Conservation (phyloP, 2,113 vertebrate genomes). For the Brachyhypopomus occidentalis region DNA sequence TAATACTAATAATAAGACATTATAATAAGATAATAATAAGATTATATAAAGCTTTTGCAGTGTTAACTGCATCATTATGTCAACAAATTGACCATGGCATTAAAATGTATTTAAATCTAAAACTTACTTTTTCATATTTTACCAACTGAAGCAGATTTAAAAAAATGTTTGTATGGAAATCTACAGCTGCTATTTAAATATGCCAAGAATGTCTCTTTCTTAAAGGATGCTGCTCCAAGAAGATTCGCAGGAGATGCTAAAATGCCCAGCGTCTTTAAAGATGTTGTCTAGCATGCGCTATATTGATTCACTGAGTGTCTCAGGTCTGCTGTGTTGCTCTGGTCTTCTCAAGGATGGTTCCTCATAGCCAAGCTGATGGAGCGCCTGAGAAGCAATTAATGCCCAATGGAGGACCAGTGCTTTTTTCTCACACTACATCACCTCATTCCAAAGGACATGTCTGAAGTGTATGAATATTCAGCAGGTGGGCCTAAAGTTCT, state of each 20-base stretch:
- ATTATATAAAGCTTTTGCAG: neutral
- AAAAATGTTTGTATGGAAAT: no score
- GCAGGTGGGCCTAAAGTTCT: neutral
- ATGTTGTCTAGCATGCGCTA: neutral
- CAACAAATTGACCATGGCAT: neutral
- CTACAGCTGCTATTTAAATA: neutral
- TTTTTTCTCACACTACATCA: neutral
- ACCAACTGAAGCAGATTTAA: no score
- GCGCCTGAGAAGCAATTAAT: neutral
- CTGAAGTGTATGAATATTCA: conserved; percentile 22
- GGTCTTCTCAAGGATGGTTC: neutral
- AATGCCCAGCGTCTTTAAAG: neutral
- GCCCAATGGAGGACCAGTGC: neutral
- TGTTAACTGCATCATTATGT: neutral
- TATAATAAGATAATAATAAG: no score
- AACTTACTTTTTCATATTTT: no score
- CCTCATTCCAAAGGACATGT: neutral
- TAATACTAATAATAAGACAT: neutral
- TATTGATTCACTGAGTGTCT: conserved; percentile 27
- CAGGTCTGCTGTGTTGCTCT: conserved; percentile 25
- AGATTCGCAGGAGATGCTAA: neutral
- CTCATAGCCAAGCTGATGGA: conserved; percentile 13
- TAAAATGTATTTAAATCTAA: no score
- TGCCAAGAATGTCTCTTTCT: neutral
- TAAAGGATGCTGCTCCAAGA: conserved; percentile 13